phyloP scores from a whole-genome alignment of 2,797 vertebrate genomes.

The Rachycentron canadum region DNA sequence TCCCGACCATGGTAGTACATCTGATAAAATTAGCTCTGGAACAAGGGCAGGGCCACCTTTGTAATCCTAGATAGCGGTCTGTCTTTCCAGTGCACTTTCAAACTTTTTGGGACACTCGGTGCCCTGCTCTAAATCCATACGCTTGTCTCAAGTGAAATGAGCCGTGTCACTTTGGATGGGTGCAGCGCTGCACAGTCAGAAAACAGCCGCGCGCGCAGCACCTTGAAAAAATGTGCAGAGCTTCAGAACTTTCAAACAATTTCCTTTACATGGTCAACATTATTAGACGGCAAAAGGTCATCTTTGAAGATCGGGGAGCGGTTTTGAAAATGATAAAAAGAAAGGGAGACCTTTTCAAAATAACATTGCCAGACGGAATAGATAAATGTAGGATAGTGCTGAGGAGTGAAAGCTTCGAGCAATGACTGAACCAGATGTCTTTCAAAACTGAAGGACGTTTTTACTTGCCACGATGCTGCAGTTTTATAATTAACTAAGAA shows the following conservation, averaged over 20 bases:
- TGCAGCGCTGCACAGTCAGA: conserved; percentile 6
- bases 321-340: background rate
- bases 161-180: conserved; percentile 36
- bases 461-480: no score
- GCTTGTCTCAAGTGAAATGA: conserved; percentile 62
- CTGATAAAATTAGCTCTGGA: conserved; percentile 82
- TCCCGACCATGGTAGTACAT: conserved; percentile 70
- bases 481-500: no score
- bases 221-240: conserved; percentile 40
- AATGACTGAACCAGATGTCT: no score
- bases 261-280: background rate
- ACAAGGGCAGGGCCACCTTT: conserved; percentile 77
- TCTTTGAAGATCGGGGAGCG: background rate
- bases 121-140: conserved; percentile 54
- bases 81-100: conserved; percentile 64
- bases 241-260: conserved; percentile 23
- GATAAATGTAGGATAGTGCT: background rate
- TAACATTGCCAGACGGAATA: background rate
- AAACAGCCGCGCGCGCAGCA: background rate
- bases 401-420: no score
- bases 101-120: conserved; percentile 52
- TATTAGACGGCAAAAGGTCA: background rate
- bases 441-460: no score
- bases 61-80: conserved; percentile 60
- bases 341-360: background rate